These are phyloP conservation scores for Gryon sp. DNA, from an alignment of 1,140 invertebrate genomes.

Conservation along the genomic window DNA sequence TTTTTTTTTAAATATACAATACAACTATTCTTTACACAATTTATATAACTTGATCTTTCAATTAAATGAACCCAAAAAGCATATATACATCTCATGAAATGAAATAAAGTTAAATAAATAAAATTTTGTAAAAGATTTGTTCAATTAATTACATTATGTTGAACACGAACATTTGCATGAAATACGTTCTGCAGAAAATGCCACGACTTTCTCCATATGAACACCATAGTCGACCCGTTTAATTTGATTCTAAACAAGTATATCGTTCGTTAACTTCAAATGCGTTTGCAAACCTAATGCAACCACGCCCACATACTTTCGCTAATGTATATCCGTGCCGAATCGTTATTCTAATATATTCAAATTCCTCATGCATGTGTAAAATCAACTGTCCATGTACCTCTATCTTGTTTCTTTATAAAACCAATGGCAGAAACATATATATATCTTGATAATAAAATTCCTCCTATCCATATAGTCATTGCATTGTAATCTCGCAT, in stretches of 20 bases:
- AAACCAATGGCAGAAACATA: not conserved
- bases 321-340: conserved; percentile 20
- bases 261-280: conserved; percentile 19
- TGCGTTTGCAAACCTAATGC: conserved; percentile 22
- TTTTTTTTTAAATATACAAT: too few species aligned
- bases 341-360: conserved; percentile 40
- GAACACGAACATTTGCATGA: too few species aligned
- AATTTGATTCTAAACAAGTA: not conserved
- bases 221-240: not conserved
- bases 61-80: too few species aligned
- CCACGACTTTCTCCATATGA: conserved; percentile 28
- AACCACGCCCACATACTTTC: conserved; percentile 51
- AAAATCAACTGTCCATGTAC: conserved; percentile 27
- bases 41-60: too few species aligned
- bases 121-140: too few species aligned
- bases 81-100: too few species aligned
- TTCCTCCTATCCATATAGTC: too few species aligned
- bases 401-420: conserved; percentile 6
- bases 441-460: not conserved
- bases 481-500: too few species aligned
- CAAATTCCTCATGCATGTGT: conserved; percentile 36
- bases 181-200: conserved; percentile 18
- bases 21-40: too few species aligned
- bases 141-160: too few species aligned
- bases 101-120: too few species aligned